A percentile compares a stretch with the other conserved stretches of the same genome.
Conservation (phyloP, 2,797 vertebrate genomes). For the Pangasius larnaudii region DNA sequence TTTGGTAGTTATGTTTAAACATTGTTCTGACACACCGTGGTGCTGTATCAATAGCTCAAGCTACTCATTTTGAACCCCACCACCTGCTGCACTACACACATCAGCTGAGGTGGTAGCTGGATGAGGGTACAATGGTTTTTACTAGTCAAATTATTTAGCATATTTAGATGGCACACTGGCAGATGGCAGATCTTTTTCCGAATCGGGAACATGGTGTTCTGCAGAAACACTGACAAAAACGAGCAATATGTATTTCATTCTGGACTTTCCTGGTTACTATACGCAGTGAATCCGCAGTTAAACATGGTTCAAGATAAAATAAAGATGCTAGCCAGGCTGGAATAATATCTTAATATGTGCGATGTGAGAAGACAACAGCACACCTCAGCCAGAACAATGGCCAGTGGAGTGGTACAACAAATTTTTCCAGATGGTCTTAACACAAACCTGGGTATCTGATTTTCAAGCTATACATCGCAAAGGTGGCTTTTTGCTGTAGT, state of each 20-base stretch:
- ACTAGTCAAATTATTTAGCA: not conserved
- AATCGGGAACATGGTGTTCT: not conserved
- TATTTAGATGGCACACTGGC: not conserved
- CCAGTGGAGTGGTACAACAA: not conserved
- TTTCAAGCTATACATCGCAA: not conserved
- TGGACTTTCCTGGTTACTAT: not conserved
- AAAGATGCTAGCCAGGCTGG: not conserved
- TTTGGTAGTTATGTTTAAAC: not conserved
- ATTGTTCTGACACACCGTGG: not conserved
- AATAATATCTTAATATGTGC: not conserved
- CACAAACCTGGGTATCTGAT: not conserved
- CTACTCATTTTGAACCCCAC: not conserved
- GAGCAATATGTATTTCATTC: not conserved
- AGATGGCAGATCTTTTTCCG: not conserved
- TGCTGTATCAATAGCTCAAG: not conserved
- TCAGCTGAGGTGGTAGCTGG: not conserved
- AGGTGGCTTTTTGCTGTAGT: constrained; percentile 18
- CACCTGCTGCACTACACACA: not conserved
- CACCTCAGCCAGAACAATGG: not conserved
- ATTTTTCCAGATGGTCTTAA: not conserved
- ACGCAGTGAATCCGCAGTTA: not conserved
- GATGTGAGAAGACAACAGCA: not conserved
- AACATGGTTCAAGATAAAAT: not conserved
- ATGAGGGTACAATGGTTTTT: not conserved
- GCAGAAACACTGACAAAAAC: not conserved